These are phyloP conservation scores for Kryptopterus vitreolus DNA, from an alignment of 2,797 vertebrate genomes.

Conservation along the genomic window DNA sequence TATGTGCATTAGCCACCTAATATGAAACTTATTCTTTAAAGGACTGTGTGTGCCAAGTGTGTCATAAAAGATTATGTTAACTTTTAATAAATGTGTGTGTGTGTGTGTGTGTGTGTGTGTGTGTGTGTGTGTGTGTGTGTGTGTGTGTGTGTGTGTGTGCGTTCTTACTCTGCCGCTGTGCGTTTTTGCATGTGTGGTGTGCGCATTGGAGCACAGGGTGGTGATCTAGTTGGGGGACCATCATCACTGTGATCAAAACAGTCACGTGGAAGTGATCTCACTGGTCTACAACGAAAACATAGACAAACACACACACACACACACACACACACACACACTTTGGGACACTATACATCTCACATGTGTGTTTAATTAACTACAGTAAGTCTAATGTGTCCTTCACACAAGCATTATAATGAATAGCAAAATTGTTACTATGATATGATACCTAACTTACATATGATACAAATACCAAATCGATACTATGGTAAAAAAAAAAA, in stretches of 20 bases:
- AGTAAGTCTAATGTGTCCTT: neutral
- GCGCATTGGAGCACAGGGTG: conserved; percentile 23
- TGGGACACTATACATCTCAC: neutral
- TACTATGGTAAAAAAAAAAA: too few species aligned
- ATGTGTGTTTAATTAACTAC: neutral
- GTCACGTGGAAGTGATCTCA: conserved; percentile 36
- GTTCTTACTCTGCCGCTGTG: conserved; percentile 26
- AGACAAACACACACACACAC: neutral
- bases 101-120: neutral
- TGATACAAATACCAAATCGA: too few species aligned
- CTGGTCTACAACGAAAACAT: conserved; percentile 5
- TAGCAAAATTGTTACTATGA: too few species aligned
- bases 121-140: neutral
- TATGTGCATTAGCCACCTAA: too few species aligned
- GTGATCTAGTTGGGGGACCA: conserved; percentile 41
- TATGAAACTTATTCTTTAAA: too few species aligned
- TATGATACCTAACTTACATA: too few species aligned
- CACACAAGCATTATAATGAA: too few species aligned
- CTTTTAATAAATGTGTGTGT: neutral
- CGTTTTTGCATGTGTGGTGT: neutral
- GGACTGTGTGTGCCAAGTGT: too few species aligned
- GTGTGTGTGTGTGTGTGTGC: neutral
- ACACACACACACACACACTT: neutral
- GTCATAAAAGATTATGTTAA: too few species aligned
- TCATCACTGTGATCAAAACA: neutral